phyloP scores from a whole-genome alignment of 2,113 vertebrate species.

The Bettongia penicillata region DNA sequence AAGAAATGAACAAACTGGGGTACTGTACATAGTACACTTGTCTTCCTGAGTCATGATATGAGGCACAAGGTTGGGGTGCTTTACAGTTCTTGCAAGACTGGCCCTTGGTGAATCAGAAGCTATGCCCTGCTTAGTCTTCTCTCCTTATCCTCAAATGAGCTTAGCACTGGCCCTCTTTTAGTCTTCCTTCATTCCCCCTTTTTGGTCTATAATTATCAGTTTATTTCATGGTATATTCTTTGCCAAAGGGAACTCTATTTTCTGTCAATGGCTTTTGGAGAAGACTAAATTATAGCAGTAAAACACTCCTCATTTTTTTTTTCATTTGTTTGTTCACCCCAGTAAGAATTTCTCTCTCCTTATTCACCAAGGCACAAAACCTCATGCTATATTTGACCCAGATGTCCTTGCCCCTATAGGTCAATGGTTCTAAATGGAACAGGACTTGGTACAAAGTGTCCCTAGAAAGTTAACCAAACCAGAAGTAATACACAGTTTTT shows the following conservation, averaged over 20 bases:
- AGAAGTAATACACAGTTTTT: not conserved
- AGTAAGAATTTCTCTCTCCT: constrained; percentile 24
- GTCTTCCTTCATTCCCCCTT: constrained; percentile 11
- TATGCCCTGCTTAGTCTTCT: not conserved
- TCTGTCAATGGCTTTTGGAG: not conserved
- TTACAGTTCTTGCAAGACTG: not conserved
- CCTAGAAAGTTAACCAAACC: constrained; percentile 29
- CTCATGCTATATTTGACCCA: not conserved
- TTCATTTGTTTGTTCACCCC: not conserved
- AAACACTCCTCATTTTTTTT: not conserved
- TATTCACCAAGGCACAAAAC: not conserved
- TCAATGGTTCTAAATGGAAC: constrained; percentile 16
- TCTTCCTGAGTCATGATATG: constrained; percentile 10
- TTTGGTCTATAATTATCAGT: not conserved
- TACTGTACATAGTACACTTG: not conserved
- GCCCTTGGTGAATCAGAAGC: not conserved
- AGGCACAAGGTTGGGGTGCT: not conserved
- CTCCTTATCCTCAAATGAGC: not conserved
- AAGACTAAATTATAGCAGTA: constrained; percentile 17
- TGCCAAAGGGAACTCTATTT: not conserved
- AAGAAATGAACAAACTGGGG: constrained; percentile 6
- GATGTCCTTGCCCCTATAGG: not conserved
- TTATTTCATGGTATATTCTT: not conserved
- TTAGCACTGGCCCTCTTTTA: not conserved
- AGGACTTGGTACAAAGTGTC: constrained; percentile 34